Conservation (phyloP, 2,113 vertebrate genomes). For the Melierax canorus region DNA sequence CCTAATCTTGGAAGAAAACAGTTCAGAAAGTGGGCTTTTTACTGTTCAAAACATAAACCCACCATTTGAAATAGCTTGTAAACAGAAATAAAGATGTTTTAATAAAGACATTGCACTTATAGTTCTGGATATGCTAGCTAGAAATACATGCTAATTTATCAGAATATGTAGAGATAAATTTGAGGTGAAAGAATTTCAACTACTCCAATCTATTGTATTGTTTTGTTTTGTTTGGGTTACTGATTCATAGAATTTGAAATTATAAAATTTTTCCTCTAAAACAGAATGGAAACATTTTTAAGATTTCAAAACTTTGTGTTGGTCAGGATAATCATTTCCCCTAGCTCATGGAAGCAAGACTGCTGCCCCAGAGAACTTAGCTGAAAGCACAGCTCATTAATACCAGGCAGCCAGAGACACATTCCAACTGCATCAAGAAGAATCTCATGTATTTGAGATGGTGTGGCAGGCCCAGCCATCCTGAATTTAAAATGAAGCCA, state of each 20-base stretch:
- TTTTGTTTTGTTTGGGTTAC: neutral
- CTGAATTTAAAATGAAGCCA: neutral
- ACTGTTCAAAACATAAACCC: neutral
- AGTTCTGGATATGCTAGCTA: neutral
- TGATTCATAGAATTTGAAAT: neutral
- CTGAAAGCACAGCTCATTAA: neutral
- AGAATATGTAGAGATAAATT: neutral
- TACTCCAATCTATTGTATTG: neutral
- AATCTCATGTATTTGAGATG: neutral
- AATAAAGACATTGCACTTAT: neutral
- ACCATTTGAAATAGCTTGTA: neutral
- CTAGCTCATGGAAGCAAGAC: neutral
- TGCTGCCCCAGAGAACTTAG: neutral
- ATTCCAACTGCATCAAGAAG: neutral
- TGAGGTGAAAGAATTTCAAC: neutral
- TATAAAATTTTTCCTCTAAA: neutral
- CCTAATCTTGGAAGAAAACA: neutral
- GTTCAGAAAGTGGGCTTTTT: neutral
- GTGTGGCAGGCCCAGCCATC: neutral
- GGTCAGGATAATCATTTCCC: neutral
- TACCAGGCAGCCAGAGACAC: neutral
- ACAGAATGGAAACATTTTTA: neutral
- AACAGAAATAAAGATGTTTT: neutral
- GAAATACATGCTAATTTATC: neutral
- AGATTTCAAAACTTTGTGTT: neutral